These are phyloP conservation scores for Decapterus maruadsi DNA, from an alignment of 2,797 vertebrate genomes.

Conservation along the genomic window DNA sequence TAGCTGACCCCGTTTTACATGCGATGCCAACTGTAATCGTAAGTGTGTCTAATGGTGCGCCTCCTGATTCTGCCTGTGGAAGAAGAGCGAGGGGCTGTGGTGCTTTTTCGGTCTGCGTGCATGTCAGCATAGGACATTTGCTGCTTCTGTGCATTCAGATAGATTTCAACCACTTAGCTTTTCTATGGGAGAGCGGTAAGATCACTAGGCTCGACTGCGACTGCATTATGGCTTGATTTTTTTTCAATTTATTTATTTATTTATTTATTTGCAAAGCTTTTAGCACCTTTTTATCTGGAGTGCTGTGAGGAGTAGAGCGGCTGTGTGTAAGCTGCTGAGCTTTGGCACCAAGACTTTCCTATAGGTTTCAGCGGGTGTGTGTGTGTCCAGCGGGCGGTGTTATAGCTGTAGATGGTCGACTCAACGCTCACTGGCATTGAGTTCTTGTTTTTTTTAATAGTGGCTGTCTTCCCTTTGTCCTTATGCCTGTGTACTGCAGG, in stretches of 20 bases:
- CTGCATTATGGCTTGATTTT: slow-evolving; percentile 44
- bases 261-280: slow-evolving; percentile 67
- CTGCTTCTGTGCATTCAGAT: slow-evolving; percentile 38
- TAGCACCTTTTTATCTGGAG: slow-evolving; percentile 60
- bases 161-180: slow-evolving; percentile 49
- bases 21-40: slow-evolving; percentile 18
- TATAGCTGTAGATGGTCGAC: slow-evolving; percentile 29
- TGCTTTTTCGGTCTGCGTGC: slow-evolving; percentile 34
- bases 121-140: slow-evolving; percentile 25
- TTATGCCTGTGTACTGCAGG: slow-evolving; percentile 84
- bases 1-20: slow-evolving; percentile 37
- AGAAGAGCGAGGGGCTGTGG: neutral
- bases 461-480: slow-evolving; percentile 71
- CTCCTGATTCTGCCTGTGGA: slow-evolving; percentile 27
- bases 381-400: slow-evolving; percentile 28
- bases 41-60: slow-evolving; percentile 7
- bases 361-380: slow-evolving; percentile 32
- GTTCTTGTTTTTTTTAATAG: slow-evolving; percentile 64
- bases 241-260: too few species aligned
- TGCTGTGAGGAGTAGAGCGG: slow-evolving; percentile 54
- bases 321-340: slow-evolving; percentile 52
- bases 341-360: slow-evolving; percentile 54
- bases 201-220: slow-evolving; percentile 35
- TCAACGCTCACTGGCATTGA: slow-evolving; percentile 53
- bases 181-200: slow-evolving; percentile 46